Conservation (phyloP, 2,888 invertebrate species). For the Hemicrepidius hirtus region DNA sequence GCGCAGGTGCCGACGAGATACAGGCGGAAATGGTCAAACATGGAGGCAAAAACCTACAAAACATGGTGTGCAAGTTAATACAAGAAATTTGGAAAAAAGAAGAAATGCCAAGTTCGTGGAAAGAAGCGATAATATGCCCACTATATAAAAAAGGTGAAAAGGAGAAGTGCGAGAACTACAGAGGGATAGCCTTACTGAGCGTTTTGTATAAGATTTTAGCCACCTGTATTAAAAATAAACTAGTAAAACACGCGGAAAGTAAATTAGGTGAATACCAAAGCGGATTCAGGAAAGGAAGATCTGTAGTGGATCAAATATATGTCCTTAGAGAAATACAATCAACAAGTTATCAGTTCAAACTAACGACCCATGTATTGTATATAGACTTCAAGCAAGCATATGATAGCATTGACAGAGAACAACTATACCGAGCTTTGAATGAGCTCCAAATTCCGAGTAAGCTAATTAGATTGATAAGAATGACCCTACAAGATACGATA, state of each 20-base stretch:
- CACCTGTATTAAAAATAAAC: conserved; percentile 16
- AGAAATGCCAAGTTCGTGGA: conserved; percentile 11
- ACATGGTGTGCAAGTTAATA: background rate
- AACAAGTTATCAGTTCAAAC: background rate
- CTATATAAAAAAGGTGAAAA: conserved; percentile 8
- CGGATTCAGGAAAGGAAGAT: conserved; percentile 16
- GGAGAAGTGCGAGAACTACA: background rate
- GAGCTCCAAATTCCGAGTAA: background rate
- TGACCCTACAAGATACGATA: background rate
- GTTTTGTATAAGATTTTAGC: conserved; percentile 2
- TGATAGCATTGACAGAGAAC: background rate
- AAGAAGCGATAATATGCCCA: background rate
- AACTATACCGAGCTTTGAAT: background rate
- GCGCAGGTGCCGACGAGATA: background rate
- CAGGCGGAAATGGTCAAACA: conserved; percentile 6
- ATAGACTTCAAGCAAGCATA: conserved; percentile 7
- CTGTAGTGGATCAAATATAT: conserved; percentile 11
- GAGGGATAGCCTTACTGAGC: conserved; percentile 3
- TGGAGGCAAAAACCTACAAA: background rate
- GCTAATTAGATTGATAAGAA: background rate
- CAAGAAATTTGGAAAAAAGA: background rate
- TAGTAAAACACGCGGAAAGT: background rate
- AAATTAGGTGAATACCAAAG: conserved; percentile 18
- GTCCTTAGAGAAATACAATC: conserved; percentile 10
- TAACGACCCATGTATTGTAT: background rate